Evolutionary conservation across 2,113 vertebrate species (phyloP).

Genomic region (Strigops habroptila): DNA sequence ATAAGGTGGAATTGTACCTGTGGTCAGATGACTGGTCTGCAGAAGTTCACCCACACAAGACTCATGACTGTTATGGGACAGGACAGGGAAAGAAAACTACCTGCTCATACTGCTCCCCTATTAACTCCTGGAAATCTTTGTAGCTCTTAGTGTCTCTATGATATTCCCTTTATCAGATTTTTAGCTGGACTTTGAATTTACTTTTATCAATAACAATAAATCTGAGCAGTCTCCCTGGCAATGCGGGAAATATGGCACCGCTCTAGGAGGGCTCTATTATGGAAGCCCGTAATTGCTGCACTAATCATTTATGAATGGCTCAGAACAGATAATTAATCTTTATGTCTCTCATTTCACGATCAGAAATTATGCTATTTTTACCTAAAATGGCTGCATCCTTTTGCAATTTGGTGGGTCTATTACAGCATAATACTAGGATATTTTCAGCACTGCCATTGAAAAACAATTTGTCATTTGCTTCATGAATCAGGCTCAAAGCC

Average conservation of each 20-base stretch:
- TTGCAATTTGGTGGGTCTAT: slow-evolving; percentile 50
- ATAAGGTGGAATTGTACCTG: not conserved
- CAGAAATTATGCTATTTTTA: slow-evolving; percentile 60
- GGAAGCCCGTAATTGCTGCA: slow-evolving; percentile 23
- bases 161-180: not conserved
- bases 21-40: not conserved
- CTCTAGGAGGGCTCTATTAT: slow-evolving; percentile 32
- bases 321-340: slow-evolving; percentile 59
- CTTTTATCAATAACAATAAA: slow-evolving; percentile 43
- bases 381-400: slow-evolving; percentile 60
- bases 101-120: not conserved
- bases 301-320: slow-evolving; percentile 56
- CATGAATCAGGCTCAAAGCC: slow-evolving; percentile 55
- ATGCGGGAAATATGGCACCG: slow-evolving; percentile 24
- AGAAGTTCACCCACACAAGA: not conserved
- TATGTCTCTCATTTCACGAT: slow-evolving; percentile 56
- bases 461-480: slow-evolving; percentile 63
- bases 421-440: slow-evolving; percentile 55
- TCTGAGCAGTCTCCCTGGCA: slow-evolving; percentile 19
- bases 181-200: slow-evolving; percentile 30
- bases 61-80: not conserved
- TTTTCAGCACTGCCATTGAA: slow-evolving; percentile 59
- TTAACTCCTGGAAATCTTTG: slow-evolving; percentile 9
- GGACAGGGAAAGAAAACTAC: not conserved
- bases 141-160: not conserved